These are phyloP conservation scores for Pollimyrus isidori DNA, from an alignment of 2,113 vertebrate species.

Conservation along the genomic window DNA sequence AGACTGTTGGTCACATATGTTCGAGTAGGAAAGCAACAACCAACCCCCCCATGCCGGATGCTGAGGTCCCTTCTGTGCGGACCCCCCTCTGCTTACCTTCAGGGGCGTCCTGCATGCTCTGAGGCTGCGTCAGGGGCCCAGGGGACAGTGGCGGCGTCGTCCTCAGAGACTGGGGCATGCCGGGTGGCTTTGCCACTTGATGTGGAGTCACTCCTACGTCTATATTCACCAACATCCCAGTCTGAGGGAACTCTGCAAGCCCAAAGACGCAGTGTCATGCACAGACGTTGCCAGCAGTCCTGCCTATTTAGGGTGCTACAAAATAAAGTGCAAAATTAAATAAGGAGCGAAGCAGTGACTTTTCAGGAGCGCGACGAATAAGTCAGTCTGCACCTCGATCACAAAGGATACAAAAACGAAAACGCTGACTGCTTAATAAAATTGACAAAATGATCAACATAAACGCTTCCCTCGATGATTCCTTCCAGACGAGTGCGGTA, in stretches of 20 bases:
- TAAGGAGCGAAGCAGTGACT: neutral
- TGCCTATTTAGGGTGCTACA: neutral
- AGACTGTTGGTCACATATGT: neutral
- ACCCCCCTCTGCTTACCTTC: slow-evolving; percentile 31
- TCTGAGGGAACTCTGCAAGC: slow-evolving; percentile 53
- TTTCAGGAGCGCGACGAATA: neutral
- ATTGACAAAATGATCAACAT: neutral
- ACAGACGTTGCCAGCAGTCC: neutral
- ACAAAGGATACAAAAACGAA: neutral
- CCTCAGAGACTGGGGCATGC: slow-evolving; percentile 50
- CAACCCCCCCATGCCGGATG: too few relatives aligned
- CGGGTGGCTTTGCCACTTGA: slow-evolving; percentile 47
- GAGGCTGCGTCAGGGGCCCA: slow-evolving; percentile 39
- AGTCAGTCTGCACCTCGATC: neutral
- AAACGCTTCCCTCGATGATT: neutral
- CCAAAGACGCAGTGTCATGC: neutral
- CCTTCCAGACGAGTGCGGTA: neutral
- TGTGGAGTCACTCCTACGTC: slow-evolving; percentile 49
- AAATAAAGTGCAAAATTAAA: neutral
- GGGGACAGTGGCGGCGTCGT: slow-evolving; percentile 36
- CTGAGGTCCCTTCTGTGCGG: neutral
- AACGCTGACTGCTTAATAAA: neutral
- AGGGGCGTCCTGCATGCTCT: slow-evolving; percentile 41
- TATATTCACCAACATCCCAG: slow-evolving; percentile 43
- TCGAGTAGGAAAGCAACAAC: neutral